Conservation (phyloP, 2,888 invertebrate genomes). For the Helleia helle region DNA sequence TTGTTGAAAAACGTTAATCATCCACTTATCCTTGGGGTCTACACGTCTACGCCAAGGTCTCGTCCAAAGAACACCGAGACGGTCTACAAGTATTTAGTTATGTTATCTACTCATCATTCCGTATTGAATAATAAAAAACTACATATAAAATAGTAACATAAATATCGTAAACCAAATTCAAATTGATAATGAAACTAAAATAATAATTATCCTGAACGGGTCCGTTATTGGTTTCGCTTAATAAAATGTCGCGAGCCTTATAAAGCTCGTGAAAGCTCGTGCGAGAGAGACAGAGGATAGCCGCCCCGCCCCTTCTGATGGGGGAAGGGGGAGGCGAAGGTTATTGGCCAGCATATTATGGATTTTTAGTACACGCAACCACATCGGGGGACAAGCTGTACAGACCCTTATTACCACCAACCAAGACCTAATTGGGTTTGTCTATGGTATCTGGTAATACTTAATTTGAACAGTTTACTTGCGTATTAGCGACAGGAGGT, state of each 20-base stretch:
- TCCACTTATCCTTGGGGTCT: no score
- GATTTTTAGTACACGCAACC: constrained; percentile 52
- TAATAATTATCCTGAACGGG: neutral
- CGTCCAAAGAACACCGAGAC: no score
- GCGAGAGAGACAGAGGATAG: constrained; percentile 51
- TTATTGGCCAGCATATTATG: constrained; percentile 62
- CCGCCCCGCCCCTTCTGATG: constrained; percentile 59
- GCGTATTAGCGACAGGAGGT: constrained; percentile 22
- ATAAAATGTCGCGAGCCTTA: constrained; percentile 19
- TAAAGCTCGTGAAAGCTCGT: constrained; percentile 43
- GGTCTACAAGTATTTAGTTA: no score
- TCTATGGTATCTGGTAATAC: constrained; percentile 13
- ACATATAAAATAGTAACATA: no score
- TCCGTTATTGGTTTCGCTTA: neutral
- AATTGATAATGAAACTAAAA: neutral
- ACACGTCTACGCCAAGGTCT: no score
- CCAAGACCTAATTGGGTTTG: constrained; percentile 6
- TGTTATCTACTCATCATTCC: no score
- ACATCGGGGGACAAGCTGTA: constrained; percentile 14
- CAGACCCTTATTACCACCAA: constrained; percentile 14
- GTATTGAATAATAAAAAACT: no score
- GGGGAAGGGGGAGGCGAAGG: constrained; percentile 36
- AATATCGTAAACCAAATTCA: neutral
- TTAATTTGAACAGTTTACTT: constrained; percentile 42
- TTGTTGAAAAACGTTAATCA: no score